Evolutionary conservation across 2,113 vertebrate species (phyloP), one percentile per base, ranked within the genome.

Genomic region (Halcyon senegalensis): DNA sequence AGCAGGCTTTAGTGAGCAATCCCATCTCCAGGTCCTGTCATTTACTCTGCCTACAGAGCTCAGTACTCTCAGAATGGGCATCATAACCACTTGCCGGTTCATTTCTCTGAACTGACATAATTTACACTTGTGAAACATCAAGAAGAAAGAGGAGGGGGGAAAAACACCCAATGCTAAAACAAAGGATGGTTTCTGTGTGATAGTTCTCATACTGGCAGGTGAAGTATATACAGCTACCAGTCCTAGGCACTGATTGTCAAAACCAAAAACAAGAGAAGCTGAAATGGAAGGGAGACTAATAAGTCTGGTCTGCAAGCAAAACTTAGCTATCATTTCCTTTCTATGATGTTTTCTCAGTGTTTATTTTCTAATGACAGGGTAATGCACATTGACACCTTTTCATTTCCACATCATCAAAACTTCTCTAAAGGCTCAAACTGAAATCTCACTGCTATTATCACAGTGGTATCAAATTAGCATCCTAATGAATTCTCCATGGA

Each of bases 391-490:
- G 78, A 63, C 51, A 97, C 94, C 66, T 91, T 92, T 95, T 95
- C 84, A 80, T 97, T 97, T 93, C 62, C 30, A 83, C 80, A 84
- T 94, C 55, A 51, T 88, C 86, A 91, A 20, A 67, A 77, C 37
- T 78, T 92, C 85, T 97, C 59, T 83, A 76, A 96, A 93, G 91
- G 89, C 67, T 96, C 92, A 43, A 12, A 19, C 9, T 93, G 79
- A 90, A 97, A 90, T 89, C 88, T 62, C 94, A 60, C 41, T 58
- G 51, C 72, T 94, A 31, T 89, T 96, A 95, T 97, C 85, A 95
- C 53, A 92, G 55, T 85, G 67, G 73, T 62, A 93, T 94, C 78
- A 96, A 97, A 96, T 95, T 96, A 89, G 41, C 84, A 97, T 90
- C 72, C 66, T 94, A 97, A 97, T 96, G 73, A 87, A 95, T 92